Percentiles rank a stretch among this genome's conserved stretches.
Evolutionary conservation across 2,888 invertebrate genomes (phyloP).

Genomic region (Leucoptera coffeella): DNA sequence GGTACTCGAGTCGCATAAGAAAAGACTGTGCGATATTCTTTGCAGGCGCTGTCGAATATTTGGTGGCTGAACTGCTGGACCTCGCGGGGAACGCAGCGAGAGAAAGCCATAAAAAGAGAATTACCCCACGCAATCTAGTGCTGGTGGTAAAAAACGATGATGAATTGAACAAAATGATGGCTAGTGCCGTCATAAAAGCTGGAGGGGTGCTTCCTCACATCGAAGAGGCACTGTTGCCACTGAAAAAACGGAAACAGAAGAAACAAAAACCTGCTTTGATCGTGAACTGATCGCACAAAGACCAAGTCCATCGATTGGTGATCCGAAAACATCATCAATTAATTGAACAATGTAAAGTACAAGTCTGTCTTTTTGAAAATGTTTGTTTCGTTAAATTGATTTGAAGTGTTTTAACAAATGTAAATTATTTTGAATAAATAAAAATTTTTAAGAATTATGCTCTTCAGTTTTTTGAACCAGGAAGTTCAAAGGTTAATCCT

Average conservation of each 20-base stretch:
- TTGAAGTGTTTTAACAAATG: too few relatives aligned
- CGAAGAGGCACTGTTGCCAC: constrained; percentile 53
- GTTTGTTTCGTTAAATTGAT: too few relatives aligned
- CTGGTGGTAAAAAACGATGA: constrained; percentile 68
- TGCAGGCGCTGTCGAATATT: constrained; percentile 48
- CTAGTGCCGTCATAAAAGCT: constrained; percentile 72
- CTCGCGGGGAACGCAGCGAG: constrained; percentile 54
- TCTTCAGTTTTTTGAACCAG: too few relatives aligned
- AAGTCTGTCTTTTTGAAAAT: too few relatives aligned
- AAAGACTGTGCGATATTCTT: constrained; percentile 31
- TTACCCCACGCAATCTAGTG: constrained; percentile 59
- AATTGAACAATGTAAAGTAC: too few relatives aligned
- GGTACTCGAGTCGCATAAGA: constrained; percentile 43
- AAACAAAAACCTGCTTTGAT: too few relatives aligned
- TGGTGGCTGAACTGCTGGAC: constrained; percentile 57
- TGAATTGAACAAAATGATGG: constrained; percentile 64
- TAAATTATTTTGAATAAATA: too few relatives aligned
- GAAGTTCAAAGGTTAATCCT: too few relatives aligned
- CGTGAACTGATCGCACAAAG: too few relatives aligned
- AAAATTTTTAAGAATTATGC: too few relatives aligned
- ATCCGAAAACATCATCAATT: too few relatives aligned
- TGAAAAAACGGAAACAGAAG: constrained; percentile 1
- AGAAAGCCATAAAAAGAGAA: constrained; percentile 53
- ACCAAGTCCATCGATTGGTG: too few relatives aligned
- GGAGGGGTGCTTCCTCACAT: constrained; percentile 78